Base-by-base conservation (phyloP, 37 sponge, comb jelly and placozoan species). In the Geodia barretti region DNA sequence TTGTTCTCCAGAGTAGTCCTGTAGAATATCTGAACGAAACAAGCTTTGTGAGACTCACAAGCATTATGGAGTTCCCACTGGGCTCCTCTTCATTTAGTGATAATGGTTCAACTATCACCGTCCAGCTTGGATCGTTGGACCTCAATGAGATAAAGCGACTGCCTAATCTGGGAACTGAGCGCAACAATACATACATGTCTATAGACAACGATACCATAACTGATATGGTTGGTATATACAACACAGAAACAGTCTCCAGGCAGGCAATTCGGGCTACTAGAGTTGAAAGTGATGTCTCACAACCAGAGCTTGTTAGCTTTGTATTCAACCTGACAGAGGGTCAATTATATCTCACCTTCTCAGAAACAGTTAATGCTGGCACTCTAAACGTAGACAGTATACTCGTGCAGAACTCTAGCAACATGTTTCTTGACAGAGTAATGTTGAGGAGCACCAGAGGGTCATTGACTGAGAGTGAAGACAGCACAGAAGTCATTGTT, bases 341-440 rank as follows among this genome's bases (percentile, higher is more conserved):
- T 34, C 38, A 17, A 4, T 66, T 96, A 9, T 73, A 83, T 39
- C 70, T 96, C 0, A 89, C 87, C 23, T 96, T 96, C 86, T 87
- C 87, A 40, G 97, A 96, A 72, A 93, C 93, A 26, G 97, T 96
- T n/a, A 82, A 88, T 63, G 77, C 83, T 29, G 63, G 79, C 62
- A 83, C 81, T 38, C 73, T 96, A 28, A 79, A 84, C 47, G 86
- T 90, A 21, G 76, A 79, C 61, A 91, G 83, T 19, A 77, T 93
- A 36, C 40, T 37, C 25, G 72, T 96, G 14, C 93, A 96, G 73
- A 89, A 90, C 67, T 31, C 43, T 0, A 32, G 62, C 60, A 83
- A 80, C 26, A 65, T 62, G 0, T 84, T 77, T 60, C 14, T 35
- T 26, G 81, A 74, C 25, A 61, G 83, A 62, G 83, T 92, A 24